Conservation (phyloP, 2,888 invertebrate genomes). For the Schizaphis graminum region DNA sequence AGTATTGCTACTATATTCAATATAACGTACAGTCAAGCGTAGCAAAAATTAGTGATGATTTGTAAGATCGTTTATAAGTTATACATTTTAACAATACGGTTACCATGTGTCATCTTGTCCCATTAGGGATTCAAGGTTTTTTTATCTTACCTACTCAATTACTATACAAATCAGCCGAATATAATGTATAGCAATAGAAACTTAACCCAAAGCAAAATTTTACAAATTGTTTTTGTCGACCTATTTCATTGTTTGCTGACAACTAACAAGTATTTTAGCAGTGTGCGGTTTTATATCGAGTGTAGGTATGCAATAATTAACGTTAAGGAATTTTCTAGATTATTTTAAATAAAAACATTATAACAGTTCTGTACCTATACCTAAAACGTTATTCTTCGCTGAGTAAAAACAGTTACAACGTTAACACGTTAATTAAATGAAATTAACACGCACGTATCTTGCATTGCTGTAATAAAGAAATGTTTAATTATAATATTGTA, state of each 20-base stretch:
- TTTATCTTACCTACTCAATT: background rate
- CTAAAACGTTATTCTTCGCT: background rate
- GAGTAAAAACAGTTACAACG: slow-evolving; percentile 20
- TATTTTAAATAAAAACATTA: background rate
- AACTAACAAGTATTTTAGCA: background rate
- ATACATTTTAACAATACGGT: background rate
- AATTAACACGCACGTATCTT: slow-evolving; percentile 41
- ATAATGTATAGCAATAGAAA: background rate
- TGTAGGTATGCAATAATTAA: background rate
- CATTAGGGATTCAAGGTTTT: background rate
- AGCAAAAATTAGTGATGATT: background rate
- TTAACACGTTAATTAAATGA: slow-evolving; percentile 47
- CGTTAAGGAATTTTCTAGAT: background rate
- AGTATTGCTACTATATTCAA: background rate
- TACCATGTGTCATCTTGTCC: background rate
- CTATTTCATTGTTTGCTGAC: background rate
- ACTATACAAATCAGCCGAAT: background rate
- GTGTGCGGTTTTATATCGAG: background rate
- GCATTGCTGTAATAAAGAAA: slow-evolving; percentile 26
- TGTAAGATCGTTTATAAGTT: background rate
- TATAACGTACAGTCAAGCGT: background rate
- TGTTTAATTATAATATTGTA: slow-evolving; percentile 31
- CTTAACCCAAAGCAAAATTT: background rate
- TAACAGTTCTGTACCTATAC: background rate
- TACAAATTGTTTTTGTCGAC: background rate